Conservation (phyloP, 2,113 vertebrate genomes). For the Phocoena phocoena region DNA sequence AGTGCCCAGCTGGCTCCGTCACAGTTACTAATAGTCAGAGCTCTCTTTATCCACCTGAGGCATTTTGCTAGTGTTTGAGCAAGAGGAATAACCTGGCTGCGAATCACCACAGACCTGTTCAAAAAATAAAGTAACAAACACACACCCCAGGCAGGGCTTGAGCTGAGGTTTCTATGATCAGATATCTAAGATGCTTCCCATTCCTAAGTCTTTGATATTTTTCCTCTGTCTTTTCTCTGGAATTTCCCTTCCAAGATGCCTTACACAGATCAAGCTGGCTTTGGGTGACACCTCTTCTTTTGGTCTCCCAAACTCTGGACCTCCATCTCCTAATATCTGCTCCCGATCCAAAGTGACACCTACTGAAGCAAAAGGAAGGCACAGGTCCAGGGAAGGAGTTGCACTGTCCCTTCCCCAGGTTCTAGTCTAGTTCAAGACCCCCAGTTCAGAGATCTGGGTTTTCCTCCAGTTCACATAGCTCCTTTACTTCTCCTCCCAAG, state of each 20-base stretch:
- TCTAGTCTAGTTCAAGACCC: not conserved
- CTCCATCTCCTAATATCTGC: not conserved
- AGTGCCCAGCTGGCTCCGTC: not conserved
- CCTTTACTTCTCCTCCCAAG: not conserved
- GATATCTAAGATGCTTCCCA: conserved; percentile 12
- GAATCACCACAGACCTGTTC: not conserved
- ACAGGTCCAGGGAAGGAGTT: not conserved
- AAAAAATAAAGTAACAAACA: not conserved
- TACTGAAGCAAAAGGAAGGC: not conserved
- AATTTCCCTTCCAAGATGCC: conserved; percentile 26
- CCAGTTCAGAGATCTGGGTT: not conserved
- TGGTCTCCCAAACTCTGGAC: not conserved
- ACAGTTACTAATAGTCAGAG: not conserved
- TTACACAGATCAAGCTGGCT: not conserved
- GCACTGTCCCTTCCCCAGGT: not conserved
- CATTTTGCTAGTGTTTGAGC: not conserved
- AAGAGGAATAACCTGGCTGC: not conserved
- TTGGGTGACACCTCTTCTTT: not conserved
- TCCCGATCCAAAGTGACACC: not conserved
- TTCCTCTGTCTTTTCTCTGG: not conserved
- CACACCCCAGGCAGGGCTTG: not conserved
- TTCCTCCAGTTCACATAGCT: not conserved
- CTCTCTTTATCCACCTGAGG: not conserved
- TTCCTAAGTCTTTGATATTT: not conserved
- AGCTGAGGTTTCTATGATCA: not conserved